Evolutionary conservation across 2,797 vertebrate species (phyloP).

Genomic region (Atherinosoma microstoma): DNA sequence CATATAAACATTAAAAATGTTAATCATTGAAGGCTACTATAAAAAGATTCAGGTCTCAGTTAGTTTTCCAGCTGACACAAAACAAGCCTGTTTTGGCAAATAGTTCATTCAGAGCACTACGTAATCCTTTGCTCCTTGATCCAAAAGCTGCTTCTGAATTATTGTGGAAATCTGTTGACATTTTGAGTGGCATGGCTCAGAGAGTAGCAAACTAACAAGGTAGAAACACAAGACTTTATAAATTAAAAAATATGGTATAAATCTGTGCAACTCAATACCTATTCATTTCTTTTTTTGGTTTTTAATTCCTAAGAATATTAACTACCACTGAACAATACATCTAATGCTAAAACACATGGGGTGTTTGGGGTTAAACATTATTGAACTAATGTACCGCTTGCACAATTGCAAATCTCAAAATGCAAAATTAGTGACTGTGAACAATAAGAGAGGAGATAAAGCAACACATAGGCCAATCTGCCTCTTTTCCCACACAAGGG

Average conservation of each 20-base stretch:
- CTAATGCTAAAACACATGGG: slow-evolving; percentile 15
- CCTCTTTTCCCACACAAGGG: slow-evolving; percentile 73
- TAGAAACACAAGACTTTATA: slow-evolving; percentile 17
- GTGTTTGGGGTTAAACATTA: slow-evolving; percentile 36
- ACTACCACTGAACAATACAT: slow-evolving; percentile 28
- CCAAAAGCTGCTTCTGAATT: background rate
- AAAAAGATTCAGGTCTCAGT: background rate
- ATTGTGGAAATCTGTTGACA: background rate
- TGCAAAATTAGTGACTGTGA: slow-evolving; percentile 71
- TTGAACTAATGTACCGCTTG: slow-evolving; percentile 34
- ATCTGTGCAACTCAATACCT: slow-evolving; percentile 11
- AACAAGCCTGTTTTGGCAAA: background rate
- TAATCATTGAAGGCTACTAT: background rate
- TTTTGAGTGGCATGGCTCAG: background rate
- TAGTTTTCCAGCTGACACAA: background rate
- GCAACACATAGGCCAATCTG: slow-evolving; percentile 63
- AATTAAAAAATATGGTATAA: slow-evolving; percentile 16
- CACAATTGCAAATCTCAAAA: slow-evolving; percentile 67
- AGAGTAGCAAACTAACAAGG: slow-evolving; percentile 1
- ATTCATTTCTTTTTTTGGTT: slow-evolving; percentile 16
- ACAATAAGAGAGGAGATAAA: slow-evolving; percentile 51
- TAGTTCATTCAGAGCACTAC: background rate
- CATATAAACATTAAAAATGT: background rate
- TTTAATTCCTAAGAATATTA: slow-evolving; percentile 37
- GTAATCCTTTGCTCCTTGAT: background rate